Conservation (phyloP, 2,797 vertebrate genomes). For the Chrosomus eos region DNA sequence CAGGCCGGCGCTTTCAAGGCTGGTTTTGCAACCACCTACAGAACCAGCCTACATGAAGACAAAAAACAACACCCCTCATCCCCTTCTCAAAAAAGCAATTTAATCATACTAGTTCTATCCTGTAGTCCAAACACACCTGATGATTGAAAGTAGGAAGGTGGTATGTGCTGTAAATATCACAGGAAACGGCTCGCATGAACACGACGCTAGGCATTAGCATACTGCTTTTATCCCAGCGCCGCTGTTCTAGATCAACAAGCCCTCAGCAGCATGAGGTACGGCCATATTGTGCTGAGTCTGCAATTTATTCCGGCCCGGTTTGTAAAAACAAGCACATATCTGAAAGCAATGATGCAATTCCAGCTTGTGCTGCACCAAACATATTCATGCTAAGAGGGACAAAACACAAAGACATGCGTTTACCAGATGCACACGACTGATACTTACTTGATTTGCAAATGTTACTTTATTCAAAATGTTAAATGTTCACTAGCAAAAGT, state of each 20-base stretch:
- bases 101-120: slow-evolving; percentile 1
- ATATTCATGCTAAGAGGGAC: slow-evolving; percentile 31
- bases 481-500: background rate
- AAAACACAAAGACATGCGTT: slow-evolving; percentile 35
- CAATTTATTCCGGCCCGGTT: background rate
- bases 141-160: background rate
- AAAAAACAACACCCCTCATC: background rate
- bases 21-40: slow-evolving; percentile 32
- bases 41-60: slow-evolving; percentile 10
- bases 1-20: slow-evolving; percentile 33
- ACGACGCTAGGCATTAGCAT: slow-evolving; percentile 29
- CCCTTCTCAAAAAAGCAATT: background rate
- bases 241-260: slow-evolving; percentile 42
- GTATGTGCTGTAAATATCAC: background rate
- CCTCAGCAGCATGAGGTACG: slow-evolving; percentile 33
- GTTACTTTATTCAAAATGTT: background rate
- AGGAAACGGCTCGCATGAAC: background rate
- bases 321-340: slow-evolving; percentile 42
- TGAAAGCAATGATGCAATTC: slow-evolving; percentile 43
- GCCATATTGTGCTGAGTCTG: slow-evolving; percentile 44
- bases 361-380: slow-evolving; percentile 1
- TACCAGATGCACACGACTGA: slow-evolving; percentile 15
- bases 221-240: slow-evolving; percentile 41
- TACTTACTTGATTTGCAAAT: background rate
- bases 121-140: background rate